A percentile compares a stretch with the other conserved stretches of the same genome.
phyloP scores from a whole-genome alignment of 2,113 vertebrate species.

The Tragelaphus strepsiceros region DNA sequence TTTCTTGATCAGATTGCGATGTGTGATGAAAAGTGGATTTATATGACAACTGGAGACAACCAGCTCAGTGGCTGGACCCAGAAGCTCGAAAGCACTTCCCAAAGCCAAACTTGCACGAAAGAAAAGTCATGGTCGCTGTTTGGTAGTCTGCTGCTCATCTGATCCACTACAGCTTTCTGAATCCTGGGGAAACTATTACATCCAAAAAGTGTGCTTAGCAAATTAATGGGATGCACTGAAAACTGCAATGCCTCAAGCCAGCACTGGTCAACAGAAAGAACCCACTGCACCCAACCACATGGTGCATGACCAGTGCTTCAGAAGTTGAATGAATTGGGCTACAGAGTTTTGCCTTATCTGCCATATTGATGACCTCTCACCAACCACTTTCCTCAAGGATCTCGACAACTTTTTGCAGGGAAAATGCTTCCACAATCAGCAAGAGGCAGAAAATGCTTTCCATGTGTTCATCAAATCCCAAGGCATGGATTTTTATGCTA shows the following conservation, averaged over 20 bases:
- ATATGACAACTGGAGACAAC: not conserved
- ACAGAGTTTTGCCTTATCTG: not conserved
- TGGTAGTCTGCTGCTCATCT: not conserved
- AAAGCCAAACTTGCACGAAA: not conserved
- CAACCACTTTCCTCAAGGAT: not conserved
- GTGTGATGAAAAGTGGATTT: not conserved
- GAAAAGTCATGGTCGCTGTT: not conserved
- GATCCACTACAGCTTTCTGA: not conserved
- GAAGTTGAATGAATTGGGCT: not conserved
- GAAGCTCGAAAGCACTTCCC: not conserved
- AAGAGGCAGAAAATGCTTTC: not conserved
- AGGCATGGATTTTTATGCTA: not conserved
- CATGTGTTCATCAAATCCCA: not conserved
- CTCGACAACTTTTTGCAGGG: not conserved
- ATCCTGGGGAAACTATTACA: not conserved
- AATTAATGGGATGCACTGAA: not conserved
- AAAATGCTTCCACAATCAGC: not conserved
- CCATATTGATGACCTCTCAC: not conserved
- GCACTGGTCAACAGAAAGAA: not conserved
- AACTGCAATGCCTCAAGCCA: not conserved
- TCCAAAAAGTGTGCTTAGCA: not conserved
- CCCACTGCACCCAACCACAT: not conserved
- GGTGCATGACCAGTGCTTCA: not conserved
- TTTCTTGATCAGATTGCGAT: not conserved
- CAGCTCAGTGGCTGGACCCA: not conserved